Evolutionary conservation across 2,888 invertebrate species (phyloP).

Genomic region (Melanotus villosus): DNA sequence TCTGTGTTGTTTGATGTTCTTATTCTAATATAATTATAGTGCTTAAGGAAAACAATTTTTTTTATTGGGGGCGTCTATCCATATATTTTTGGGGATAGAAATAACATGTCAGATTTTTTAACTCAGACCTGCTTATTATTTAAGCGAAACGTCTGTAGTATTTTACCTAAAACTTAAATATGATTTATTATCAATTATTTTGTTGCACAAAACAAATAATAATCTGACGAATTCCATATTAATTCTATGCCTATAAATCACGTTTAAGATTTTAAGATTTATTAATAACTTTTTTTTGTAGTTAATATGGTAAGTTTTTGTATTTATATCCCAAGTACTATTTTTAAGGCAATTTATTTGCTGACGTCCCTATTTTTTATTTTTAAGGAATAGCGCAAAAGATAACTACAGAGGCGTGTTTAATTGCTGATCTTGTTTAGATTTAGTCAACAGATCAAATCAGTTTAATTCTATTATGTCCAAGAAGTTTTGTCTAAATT

Average conservation of each 20-base stretch:
- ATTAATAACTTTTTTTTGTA: slow-evolving; percentile 12
- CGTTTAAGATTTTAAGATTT: not conserved
- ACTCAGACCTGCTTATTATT: not conserved
- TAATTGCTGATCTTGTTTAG: too few species aligned
- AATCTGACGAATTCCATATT: slow-evolving; percentile 3
- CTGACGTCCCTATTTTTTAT: slow-evolving; percentile 11
- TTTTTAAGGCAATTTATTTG: not conserved
- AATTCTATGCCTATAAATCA: slow-evolving; percentile 16
- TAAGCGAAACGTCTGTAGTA: not conserved
- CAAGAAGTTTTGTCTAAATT: not conserved
- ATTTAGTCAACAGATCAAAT: too few species aligned
- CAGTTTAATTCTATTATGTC: not conserved
- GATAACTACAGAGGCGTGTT: not conserved
- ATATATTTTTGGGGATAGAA: slow-evolving; percentile 21
- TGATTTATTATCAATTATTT: too few species aligned
- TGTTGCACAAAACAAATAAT: too few species aligned
- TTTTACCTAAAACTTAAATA: not conserved
- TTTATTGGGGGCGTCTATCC: slow-evolving; percentile 12
- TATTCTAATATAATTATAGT: not conserved
- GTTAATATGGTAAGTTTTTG: slow-evolving; percentile 22
- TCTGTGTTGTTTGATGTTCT: slow-evolving; percentile 10
- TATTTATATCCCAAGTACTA: slow-evolving; percentile 8
- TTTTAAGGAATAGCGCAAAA: slow-evolving; percentile 14
- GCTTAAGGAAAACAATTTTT: slow-evolving; percentile 1
- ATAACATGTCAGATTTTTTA: slow-evolving; percentile 15